These are phyloP conservation scores for Phaethon lepturus DNA, from an alignment of 2,113 vertebrate species.

Conservation along the genomic window DNA sequence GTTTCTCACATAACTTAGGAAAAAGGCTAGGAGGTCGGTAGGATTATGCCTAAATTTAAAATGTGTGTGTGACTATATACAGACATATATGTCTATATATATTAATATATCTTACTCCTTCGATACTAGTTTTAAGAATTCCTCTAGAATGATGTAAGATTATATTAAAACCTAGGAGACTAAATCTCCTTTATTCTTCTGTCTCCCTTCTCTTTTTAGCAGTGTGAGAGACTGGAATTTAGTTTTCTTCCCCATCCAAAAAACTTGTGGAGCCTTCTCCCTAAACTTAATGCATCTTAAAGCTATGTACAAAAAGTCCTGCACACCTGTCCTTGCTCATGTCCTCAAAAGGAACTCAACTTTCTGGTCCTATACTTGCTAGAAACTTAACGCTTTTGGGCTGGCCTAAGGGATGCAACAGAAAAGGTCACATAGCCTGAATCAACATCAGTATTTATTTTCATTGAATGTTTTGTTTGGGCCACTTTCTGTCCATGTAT, in stretches of 20 bases:
- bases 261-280: background rate
- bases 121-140: background rate
- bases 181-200: background rate
- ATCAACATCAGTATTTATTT: background rate
- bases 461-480: background rate
- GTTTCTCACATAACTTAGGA: background rate
- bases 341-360: background rate
- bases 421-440: background rate
- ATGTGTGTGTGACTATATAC: background rate
- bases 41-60: background rate
- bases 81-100: background rate
- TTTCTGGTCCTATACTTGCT: background rate
- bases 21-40: fast-evolving
- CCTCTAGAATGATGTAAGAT: background rate
- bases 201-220: background rate
- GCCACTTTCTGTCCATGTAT: background rate
- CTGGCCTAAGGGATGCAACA: background rate
- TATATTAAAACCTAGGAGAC: background rate
- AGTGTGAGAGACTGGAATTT: background rate
- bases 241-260: background rate
- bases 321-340: background rate
- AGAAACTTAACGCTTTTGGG: background rate
- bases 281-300: background rate
- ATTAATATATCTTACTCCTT: background rate
- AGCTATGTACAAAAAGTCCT: background rate